phyloP scores from a whole-genome alignment of 2,797 vertebrate genomes.

The Kryptopterus vitreolus region DNA sequence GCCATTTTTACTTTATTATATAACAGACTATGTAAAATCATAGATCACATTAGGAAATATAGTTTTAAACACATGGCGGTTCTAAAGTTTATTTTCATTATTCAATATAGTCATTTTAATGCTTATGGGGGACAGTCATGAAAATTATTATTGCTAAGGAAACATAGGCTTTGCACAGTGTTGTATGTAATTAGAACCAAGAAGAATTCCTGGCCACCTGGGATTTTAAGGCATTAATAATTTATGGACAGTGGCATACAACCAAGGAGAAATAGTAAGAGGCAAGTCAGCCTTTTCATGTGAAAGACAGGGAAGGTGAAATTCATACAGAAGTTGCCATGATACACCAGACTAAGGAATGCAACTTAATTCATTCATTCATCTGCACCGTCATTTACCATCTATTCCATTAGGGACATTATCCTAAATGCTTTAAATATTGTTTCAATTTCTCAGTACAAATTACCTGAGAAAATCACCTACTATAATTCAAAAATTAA shows the following conservation, averaged over 20 bases:
- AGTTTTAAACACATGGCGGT: not conserved
- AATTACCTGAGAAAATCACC: too few species aligned
- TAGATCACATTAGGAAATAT: not conserved
- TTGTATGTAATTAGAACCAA: not conserved
- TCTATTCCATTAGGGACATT: too few species aligned
- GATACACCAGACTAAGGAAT: not conserved
- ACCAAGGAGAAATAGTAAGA: not conserved
- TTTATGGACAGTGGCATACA: not conserved
- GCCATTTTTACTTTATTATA: not conserved
- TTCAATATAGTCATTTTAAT: not conserved
- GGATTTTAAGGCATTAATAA: not conserved
- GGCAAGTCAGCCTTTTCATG: not conserved
- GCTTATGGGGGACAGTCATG: too few species aligned
- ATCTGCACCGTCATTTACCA: not conserved
- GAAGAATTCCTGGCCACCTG: not conserved
- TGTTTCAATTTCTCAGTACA: too few species aligned
- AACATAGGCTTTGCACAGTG: not conserved
- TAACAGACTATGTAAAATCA: not conserved
- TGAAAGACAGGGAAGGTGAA: not conserved
- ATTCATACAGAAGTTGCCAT: not conserved
- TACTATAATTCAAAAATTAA: too few species aligned
- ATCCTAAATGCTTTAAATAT: too few species aligned
- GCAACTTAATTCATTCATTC: not conserved
- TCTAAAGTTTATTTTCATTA: not conserved
- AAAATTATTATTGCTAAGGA: too few species aligned